A percentile compares a stretch with the other conserved stretches of the same genome.
Evolutionary conservation across 2,888 invertebrate species (phyloP).

Genomic region (Drosophila fulvimacula): DNA sequence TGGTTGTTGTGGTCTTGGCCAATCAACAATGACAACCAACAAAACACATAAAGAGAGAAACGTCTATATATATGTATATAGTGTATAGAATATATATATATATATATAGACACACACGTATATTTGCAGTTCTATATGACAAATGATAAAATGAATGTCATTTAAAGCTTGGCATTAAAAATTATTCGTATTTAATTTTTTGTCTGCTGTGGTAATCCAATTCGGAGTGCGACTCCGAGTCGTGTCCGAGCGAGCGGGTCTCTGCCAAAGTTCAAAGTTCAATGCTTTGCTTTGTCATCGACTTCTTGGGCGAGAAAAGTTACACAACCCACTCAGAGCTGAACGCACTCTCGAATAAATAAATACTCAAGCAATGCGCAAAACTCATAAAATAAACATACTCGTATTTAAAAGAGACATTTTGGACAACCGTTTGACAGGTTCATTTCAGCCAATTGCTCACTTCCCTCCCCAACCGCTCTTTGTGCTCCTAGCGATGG

Average conservation of each 20-base stretch:
- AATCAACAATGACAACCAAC: constrained; percentile 61
- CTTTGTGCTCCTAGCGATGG: background rate
- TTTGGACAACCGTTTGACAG: constrained; percentile 79
- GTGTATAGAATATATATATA: background rate
- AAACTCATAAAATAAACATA: constrained; percentile 78
- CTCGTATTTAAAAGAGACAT: constrained; percentile 78
- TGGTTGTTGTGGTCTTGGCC: constrained; percentile 38
- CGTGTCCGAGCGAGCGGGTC: constrained; percentile 18
- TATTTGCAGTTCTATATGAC: constrained; percentile 22
- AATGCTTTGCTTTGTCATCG: constrained; percentile 66
- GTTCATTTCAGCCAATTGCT: constrained; percentile 69
- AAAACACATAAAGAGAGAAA: constrained; percentile 27
- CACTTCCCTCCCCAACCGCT: constrained; percentile 4
- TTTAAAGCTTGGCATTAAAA: constrained; percentile 18
- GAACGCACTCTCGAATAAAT: constrained; percentile 62
- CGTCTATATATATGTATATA: constrained; percentile 3
- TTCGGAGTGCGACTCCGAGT: constrained; percentile 7
- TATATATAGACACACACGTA: too few relatives aligned
- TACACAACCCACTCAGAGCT: constrained; percentile 70
- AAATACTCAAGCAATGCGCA: constrained; percentile 64
- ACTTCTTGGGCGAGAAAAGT: constrained; percentile 58
- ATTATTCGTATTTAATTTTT: constrained; percentile 10
- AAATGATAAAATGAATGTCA: constrained; percentile 5
- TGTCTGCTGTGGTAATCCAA: constrained; percentile 15
- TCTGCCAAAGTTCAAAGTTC: constrained; percentile 76